phyloP scores from a whole-genome alignment of 35 echinoderm and acorn worm genomes.

The Diadema setosum region DNA sequence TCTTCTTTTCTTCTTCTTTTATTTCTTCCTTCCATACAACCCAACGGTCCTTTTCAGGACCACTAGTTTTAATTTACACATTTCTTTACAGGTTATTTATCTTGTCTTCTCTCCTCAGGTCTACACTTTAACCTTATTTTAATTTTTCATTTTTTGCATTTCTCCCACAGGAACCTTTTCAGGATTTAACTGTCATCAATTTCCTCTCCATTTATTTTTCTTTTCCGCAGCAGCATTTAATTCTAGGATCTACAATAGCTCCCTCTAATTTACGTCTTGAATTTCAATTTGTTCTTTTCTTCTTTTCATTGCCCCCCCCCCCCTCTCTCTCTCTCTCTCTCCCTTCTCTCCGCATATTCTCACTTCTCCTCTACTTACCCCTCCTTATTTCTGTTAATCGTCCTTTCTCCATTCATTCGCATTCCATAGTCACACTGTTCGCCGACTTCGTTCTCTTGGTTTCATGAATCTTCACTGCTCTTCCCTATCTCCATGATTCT shows the following conservation, averaged over 20 bases:
- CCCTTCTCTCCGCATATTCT: not conserved
- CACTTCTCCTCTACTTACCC: not conserved
- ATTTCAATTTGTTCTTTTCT: too few species aligned
- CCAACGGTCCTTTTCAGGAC: not conserved
- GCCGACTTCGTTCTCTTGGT: not conserved
- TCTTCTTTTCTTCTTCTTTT: not conserved
- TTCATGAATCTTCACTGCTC: not conserved
- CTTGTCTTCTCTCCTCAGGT: not conserved
- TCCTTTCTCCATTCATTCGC: not conserved
- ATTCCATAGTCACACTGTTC: not conserved
- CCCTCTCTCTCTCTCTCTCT: not conserved
- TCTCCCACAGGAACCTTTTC: too few species aligned
- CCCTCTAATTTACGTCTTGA: too few species aligned
- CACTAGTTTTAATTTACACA: not conserved
- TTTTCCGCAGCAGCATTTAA: not conserved
- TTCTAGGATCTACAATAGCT: too few species aligned
- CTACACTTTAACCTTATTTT: not conserved
- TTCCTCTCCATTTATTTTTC: not conserved
- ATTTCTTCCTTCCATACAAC: not conserved
- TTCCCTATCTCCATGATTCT: constrained; percentile 89
- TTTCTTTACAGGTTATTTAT: not conserved
- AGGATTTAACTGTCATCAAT: not conserved
- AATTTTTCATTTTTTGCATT: not conserved
- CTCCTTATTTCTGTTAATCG: not conserved
- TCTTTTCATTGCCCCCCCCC: not conserved